Percentiles rank a stretch among this genome's conserved stretches.
These are phyloP conservation scores for Uropetala carovei DNA, from an alignment of 2,888 invertebrate species.

Conservation along the genomic window DNA sequence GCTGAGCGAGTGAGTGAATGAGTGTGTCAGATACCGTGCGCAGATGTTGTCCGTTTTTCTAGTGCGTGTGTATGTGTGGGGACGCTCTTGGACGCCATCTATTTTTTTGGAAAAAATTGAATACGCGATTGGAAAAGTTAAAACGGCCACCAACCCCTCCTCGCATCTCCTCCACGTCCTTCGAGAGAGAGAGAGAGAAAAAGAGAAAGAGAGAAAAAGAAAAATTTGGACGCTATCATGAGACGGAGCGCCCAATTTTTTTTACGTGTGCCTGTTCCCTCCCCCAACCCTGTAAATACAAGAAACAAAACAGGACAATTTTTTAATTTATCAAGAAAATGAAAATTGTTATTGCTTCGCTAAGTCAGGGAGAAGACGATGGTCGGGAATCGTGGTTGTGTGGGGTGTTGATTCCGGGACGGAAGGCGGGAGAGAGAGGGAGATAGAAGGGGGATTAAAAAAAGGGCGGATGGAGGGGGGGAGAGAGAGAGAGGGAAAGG, in stretches of 20 bases:
- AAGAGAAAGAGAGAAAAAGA: background rate
- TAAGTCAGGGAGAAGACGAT: slow-evolving; percentile 48
- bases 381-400: slow-evolving; percentile 33
- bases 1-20: slow-evolving; percentile 18
- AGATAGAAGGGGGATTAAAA: no score
- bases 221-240: no score
- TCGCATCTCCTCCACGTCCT: background rate
- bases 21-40: background rate
- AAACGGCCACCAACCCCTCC: background rate
- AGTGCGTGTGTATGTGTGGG: slow-evolving; percentile 37
- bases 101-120: background rate
- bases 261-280: background rate
- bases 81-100: slow-evolving; percentile 48
- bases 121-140: background rate
- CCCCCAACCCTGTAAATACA: background rate
- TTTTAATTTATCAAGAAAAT: slow-evolving; percentile 52
- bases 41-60: background rate
- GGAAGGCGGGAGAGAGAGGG: no score
- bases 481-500: background rate
- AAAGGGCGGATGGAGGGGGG: no score
- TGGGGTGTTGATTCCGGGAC: slow-evolving; percentile 34
- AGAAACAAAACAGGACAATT: slow-evolving; percentile 10
- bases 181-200: no score
- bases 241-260: no score
- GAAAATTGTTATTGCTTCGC: slow-evolving; percentile 55